Conservation (phyloP, 1,140 invertebrate species). For the Drosophila bocqueti region DNA sequence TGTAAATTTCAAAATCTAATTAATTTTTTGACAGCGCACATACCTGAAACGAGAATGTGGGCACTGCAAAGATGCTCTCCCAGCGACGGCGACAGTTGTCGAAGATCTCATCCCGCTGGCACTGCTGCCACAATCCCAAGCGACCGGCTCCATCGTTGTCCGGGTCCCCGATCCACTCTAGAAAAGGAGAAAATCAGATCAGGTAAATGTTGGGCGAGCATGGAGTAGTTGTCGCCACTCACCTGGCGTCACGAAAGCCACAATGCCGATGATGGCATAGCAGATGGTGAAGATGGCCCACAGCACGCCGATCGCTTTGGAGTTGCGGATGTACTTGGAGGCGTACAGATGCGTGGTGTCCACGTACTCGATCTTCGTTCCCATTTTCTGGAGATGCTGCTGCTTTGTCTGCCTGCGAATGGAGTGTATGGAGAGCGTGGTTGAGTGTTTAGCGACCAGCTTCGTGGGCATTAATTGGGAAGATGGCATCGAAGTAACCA, state of each 20-base stretch:
- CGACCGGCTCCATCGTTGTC: constrained; percentile 94
- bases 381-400: constrained; percentile 87
- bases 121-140: constrained; percentile 96
- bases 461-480: constrained; percentile 37
- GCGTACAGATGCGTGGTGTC: constrained; percentile 95
- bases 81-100: constrained; percentile 93
- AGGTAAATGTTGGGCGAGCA: not conserved
- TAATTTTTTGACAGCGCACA: constrained; percentile 55
- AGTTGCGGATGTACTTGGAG: constrained; percentile 97
- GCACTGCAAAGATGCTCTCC: constrained; percentile 93
- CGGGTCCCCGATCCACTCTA: constrained; percentile 95
- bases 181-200: constrained; percentile 20
- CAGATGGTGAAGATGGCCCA: constrained; percentile 99
- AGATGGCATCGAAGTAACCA: constrained; percentile 43
- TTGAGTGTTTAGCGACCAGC: constrained; percentile 49
- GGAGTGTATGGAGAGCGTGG: constrained; percentile 41
- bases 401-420: constrained; percentile 52
- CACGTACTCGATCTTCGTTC: constrained; percentile 95
- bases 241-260: constrained; percentile 96
- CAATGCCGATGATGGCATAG: constrained; percentile 97
- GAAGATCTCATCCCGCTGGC: constrained; percentile 89
- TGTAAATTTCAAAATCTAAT: not conserved
- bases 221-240: constrained; percentile 25
- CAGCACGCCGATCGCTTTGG: constrained; percentile 97
- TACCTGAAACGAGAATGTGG: constrained; percentile 90